Evolutionary conservation across 2,888 invertebrate genomes (phyloP), one percentile per base, ranked within the genome.

Genomic region (Scrobipalpa atriplicella): DNA sequence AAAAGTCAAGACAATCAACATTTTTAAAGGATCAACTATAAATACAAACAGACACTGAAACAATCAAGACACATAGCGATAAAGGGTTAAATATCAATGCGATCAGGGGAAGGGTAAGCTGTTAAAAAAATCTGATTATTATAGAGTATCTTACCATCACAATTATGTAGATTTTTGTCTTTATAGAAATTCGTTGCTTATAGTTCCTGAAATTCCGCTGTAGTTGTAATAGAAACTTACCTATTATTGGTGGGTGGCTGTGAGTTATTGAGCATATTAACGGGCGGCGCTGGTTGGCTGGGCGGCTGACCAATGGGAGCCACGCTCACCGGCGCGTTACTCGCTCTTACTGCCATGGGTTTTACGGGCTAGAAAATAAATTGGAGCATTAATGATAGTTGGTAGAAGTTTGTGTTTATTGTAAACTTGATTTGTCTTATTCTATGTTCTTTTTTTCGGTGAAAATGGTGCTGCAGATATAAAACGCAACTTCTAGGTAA

Each of bases 321-420:
- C 16, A 38, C 58, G 16, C n/a, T 0, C 16, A 38, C 1, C 38
- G 83, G 86, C 81, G 83, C 81, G 82, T 83, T 85, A 87, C 93
- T 94, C 90, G 95, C 95, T 88, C 95, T 94, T 78, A 98, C 95
- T 75, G 97, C 96, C 83, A 96, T 96, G 71, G 97, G 97, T 93
- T 97, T 97, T 75, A 98, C 95, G 86, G 96, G 97, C 96, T 97
- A 93, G 78, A 38, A 21, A 21, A 5, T n/a, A 2, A 13, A 13
- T 13, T 5, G 16, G 1, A 2, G 3, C 0, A 2, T 47, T 47
- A n/a, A 47, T n/a, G 47, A 47, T 47, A 47, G 8, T 39, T 39
- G 8, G 1, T 39, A 10, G 2, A 8, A 1, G 39, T 39, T 29
- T 29, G 29, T 29, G 29, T 29, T 29, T 29, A 29, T 29, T 29